These are phyloP conservation scores for Colletes gigas DNA, from an alignment of 1,140 invertebrate species.

Conservation along the genomic window DNA sequence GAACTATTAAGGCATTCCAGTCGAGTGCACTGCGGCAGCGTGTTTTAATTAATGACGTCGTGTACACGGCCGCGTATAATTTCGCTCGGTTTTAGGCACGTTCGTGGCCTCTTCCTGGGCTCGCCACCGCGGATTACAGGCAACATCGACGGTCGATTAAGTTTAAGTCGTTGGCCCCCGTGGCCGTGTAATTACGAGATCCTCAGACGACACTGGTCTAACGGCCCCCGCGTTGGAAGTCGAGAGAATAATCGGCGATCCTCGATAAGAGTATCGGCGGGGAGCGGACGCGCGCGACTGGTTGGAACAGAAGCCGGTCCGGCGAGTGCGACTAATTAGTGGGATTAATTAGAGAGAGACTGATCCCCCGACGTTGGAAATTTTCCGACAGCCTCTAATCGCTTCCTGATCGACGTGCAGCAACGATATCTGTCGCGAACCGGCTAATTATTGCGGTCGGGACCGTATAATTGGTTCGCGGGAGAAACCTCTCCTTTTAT, in stretches of 20 bases:
- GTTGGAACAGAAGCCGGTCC: neutral
- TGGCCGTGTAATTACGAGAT: slow-evolving; percentile 57
- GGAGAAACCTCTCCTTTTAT: neutral
- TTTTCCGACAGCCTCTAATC: slow-evolving; percentile 40
- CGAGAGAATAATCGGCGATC: slow-evolving; percentile 39
- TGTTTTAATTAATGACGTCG: slow-evolving; percentile 60
- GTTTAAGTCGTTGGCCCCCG: slow-evolving; percentile 47
- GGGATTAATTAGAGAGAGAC: slow-evolving; percentile 43
- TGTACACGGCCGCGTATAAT: slow-evolving; percentile 59
- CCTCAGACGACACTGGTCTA: slow-evolving; percentile 31
- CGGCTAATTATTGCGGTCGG: slow-evolving; percentile 21
- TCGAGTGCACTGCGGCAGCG: slow-evolving; percentile 32
- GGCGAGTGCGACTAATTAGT: slow-evolving; percentile 35
- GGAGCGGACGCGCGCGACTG: neutral
- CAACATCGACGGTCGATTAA: slow-evolving; percentile 66
- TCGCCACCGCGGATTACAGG: slow-evolving; percentile 51
- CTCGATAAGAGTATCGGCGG: slow-evolving; percentile 25
- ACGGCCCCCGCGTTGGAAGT: neutral
- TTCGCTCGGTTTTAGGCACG: slow-evolving; percentile 44
- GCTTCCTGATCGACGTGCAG: slow-evolving; percentile 11
- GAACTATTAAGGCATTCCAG: slow-evolving; percentile 59
- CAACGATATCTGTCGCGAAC: slow-evolving; percentile 12
- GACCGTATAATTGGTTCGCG: neutral
- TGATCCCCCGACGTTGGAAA: slow-evolving; percentile 26
- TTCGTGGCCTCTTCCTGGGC: too few relatives aligned